Base-by-base conservation (phyloP, 2,888 invertebrate genomes). In the Nesidiocoris tenuis region DNA sequence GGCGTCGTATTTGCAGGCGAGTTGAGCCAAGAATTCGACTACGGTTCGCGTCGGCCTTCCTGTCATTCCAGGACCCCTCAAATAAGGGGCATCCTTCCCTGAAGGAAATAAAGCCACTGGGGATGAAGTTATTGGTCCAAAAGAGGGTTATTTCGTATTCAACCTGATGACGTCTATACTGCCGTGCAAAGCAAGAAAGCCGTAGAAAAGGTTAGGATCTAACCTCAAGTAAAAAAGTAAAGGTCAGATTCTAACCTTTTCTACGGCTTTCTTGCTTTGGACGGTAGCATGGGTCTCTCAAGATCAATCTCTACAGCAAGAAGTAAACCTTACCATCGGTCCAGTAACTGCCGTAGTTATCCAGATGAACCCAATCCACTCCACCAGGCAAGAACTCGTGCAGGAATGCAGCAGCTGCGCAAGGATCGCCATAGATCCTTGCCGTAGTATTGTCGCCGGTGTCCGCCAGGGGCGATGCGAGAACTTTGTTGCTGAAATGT, bases 361-460 rank as follows among this genome's bases (percentile, higher is more conserved):
- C 94, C 79, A 94, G 85, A 82, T 94, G 94, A 80, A 93, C 84
- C 93, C 94, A 94, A 78, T 88, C 87, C 18, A 86, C 88, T 57
- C 74, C 66, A 80, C 89, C 89, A 12, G 89, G 89, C 0, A 90
- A 87, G 81, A 90, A 90, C 82, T 91, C 90, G 59, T 87, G 86
- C 0, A 94, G 84, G 81, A 93, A 92, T 0, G 93, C 92, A 1
- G 94, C 94, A 25, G 91, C 91, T 80, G 90, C 90, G 78, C 93
- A 92, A 0, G 91, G 88, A 3, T 85, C 85, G 1, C 83, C 61
- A n/a, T 61, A 70, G 19, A 57, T 7, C 0, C 76, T 74, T 3
- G 76, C 75, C 0, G 61, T 24, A 16, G 25, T 9, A 19, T 77
- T 77, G 21, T 76, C 74, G 16, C 76, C 64, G 23, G 76, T 68